Base-by-base conservation (phyloP, 2,797 vertebrate genomes). In the Pteropus rufus region DNA sequence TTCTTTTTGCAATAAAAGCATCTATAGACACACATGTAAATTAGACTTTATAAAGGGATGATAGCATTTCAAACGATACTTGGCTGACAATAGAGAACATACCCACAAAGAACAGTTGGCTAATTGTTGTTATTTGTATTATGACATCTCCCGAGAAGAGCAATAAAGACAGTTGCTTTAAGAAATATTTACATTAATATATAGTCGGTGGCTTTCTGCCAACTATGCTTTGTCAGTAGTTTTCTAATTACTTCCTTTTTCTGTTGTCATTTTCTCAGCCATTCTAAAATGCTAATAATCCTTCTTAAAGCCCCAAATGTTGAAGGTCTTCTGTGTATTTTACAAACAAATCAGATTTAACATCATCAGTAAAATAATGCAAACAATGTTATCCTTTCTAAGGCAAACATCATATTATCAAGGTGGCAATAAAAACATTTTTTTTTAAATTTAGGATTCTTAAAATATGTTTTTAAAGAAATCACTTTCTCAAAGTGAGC, bases 131-230 rank as follows among this genome's bases (percentile, higher is more conserved):
- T 96, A 75, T 97, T 96, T 98, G 77, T 96, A 19, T 87, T 96
- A 29, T 49, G 86, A 77, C 10, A 84, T 97, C 88, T 98, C 96
- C 60, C 64, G 95, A 97, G 93, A 93, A 70, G 1, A 94, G 69
- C 69, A 94, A 91, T 94, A 94, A 97, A 96, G 46, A 19, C 97
- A 97, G 85, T 96, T 97, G 86, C 65, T 97, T 56, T 95, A 97
- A 95, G 96, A 49, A 73, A 56, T 97, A 88, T 98, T 97, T 97
- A 54, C 87, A 97, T 97, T 97, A 98, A 97, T 96, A 97, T 95
- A 94, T 44, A 79, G 44, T n/a, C 70, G 67, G 7, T 95, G 97
- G 89, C 95, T 94, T 97, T 97, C 67, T 92, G 77, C 95, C 96
- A 98, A 81, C 10, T 24, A 83, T 52, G 36, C 18, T 95, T 97